Evolutionary conservation across 2,797 vertebrate genomes (phyloP), one percentile per base, ranked within the genome.

Genomic region (Lepilemur septentrionalis): DNA sequence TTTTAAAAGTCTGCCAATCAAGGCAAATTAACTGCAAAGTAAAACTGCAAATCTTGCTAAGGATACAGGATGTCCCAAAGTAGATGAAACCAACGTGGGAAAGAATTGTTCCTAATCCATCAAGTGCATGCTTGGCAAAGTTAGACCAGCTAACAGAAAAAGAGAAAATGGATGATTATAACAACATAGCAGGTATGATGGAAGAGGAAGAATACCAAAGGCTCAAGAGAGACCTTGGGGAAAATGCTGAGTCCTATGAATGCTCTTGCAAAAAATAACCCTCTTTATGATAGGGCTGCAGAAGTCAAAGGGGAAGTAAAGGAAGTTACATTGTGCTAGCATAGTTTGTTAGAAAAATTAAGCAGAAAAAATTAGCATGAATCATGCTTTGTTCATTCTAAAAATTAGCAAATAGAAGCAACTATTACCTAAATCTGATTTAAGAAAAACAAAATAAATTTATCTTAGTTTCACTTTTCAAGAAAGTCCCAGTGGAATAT

Each of bases 391-490:
- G 46, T 89, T 94, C 78, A 89, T 79, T 96, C 41, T 93, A 73
- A 92, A 92, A 95, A 50, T 79, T 12, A 95, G 63, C 83, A 93
- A 63, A 95, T 2, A 90, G n/a, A 87, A 80, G 61, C 78, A 93
- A 41, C 35, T 93, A 82, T 78, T 81, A 89, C 75, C 70, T 85
- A 86, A 92, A 82, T 88, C 61, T 95, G 83, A 95, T 86, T 76
- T 82, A 93, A 76, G 67, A 73, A 89, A 89, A 93, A 80, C 43
- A 84, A 70, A 91, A 85, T 35, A 96, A 90, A 96, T 14, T 83
- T 89, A 86, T 81, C 59, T 80, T 90, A 92, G 88, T 85, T 92
- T 96, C 73, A 35, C 28, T 93, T 89, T 82, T 96, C 48, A 93
- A 89, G 63, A 89, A 96, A 78, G 50, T 73, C 75, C n/a, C 43